Conservation (phyloP, 2,888 invertebrate species). For the Pyrocoelia pectoralis region DNA sequence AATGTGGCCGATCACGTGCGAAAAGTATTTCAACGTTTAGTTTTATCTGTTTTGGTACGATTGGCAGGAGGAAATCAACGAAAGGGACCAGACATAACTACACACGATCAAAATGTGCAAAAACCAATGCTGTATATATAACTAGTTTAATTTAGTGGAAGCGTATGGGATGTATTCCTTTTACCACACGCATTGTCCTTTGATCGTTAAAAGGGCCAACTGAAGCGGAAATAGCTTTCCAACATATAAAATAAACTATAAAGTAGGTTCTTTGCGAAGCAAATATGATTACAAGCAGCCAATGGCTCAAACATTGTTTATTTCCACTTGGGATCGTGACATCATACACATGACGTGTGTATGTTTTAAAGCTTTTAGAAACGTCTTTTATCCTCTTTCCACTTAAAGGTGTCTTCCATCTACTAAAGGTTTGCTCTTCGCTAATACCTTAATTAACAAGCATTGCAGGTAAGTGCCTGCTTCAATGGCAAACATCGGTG, state of each 20-base stretch:
- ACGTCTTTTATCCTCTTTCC: conserved; percentile 16
- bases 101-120: conserved; percentile 42
- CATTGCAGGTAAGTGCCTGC: conserved; percentile 22
- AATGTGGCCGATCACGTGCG: no score
- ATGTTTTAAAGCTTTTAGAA: conserved; percentile 31
- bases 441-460: conserved; percentile 22
- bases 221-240: conserved; percentile 55
- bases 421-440: neutral
- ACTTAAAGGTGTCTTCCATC: conserved; percentile 8
- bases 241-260: conserved; percentile 56
- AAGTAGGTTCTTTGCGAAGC: conserved; percentile 55
- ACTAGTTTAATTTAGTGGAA: conserved; percentile 55
- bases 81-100: conserved; percentile 29
- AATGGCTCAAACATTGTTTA: conserved; percentile 55
- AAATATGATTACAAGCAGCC: conserved; percentile 57
- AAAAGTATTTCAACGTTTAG: neutral
- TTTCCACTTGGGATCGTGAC: conserved; percentile 43
- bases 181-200: conserved; percentile 58
- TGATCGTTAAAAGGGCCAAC: conserved; percentile 56
- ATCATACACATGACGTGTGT: conserved; percentile 31
- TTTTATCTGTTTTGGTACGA: neutral
- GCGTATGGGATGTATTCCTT: conserved; percentile 57
- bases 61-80: conserved; percentile 17
- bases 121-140: conserved; percentile 54
- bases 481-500: conserved; percentile 26